Evolutionary conservation across 2,797 vertebrate species (phyloP).

Genomic region (Periophthalmus magnuspinnatus): DNA sequence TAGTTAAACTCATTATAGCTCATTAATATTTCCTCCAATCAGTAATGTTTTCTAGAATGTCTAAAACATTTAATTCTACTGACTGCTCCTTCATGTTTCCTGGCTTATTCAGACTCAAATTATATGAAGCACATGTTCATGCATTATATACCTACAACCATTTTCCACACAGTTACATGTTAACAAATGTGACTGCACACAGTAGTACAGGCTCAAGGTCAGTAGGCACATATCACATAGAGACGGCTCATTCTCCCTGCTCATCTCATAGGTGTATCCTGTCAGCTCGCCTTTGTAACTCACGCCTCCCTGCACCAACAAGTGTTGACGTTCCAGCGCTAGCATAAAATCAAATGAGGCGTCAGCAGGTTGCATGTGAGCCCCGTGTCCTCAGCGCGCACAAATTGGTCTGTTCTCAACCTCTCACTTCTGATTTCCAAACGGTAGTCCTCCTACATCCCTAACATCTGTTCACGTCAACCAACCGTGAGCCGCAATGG

Average conservation of each 20-base stretch:
- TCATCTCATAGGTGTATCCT: slow-evolving; percentile 32
- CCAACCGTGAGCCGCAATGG: slow-evolving; percentile 56
- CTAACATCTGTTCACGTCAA: slow-evolving; percentile 63
- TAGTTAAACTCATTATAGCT: no score
- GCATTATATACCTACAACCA: not conserved
- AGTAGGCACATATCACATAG: slow-evolving; percentile 21
- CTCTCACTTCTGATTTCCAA: slow-evolving; percentile 46
- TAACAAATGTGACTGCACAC: slow-evolving; percentile 28
- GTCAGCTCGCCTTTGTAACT: slow-evolving; percentile 31
- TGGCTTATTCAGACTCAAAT: not conserved
- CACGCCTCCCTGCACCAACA: slow-evolving; percentile 15
- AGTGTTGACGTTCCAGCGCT: slow-evolving; percentile 24
- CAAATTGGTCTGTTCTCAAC: slow-evolving; percentile 46
- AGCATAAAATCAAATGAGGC: slow-evolving; percentile 50
- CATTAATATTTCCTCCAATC: not conserved
- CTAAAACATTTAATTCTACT: not conserved
- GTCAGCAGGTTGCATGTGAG: slow-evolving; percentile 46
- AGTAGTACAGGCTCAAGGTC: slow-evolving; percentile 36
- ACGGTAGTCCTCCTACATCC: slow-evolving; percentile 43
- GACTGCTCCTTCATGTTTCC: not conserved
- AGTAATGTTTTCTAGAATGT: not conserved
- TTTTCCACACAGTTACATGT: slow-evolving; percentile 27
- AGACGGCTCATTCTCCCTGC: slow-evolving; percentile 24
- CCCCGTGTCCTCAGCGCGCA: slow-evolving; percentile 20
- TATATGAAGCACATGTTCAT: slow-evolving; percentile 1